Evolutionary conservation across 2,888 invertebrate genomes (phyloP).

Genomic region (Microctonus aethiopoides): DNA sequence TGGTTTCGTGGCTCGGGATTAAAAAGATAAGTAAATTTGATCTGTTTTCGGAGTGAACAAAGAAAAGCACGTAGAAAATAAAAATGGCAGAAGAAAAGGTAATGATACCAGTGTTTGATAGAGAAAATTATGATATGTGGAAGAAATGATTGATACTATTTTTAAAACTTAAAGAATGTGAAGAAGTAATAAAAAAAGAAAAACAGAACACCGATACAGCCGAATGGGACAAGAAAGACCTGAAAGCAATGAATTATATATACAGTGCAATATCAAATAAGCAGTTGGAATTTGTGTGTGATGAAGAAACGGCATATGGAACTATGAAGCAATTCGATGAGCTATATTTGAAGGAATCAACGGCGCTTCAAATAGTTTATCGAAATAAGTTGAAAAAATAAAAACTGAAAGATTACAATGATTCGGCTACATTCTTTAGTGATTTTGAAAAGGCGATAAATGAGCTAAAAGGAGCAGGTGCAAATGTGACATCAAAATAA

Average conservation of each 20-base stretch:
- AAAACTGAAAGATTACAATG: constrained; percentile 37
- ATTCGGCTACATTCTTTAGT: constrained; percentile 38
- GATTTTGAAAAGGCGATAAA: constrained; percentile 46
- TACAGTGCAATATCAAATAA: constrained; percentile 38
- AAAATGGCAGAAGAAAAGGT: too few relatives aligned
- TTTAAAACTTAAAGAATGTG: constrained; percentile 38
- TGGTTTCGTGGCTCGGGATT: too few relatives aligned
- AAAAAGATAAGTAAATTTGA: too few relatives aligned
- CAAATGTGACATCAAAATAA: constrained; percentile 40
- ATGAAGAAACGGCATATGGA: constrained; percentile 26
- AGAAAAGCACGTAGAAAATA: too few relatives aligned
- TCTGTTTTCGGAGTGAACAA: too few relatives aligned
- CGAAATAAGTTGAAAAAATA: constrained; percentile 36
- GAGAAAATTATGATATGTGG: constrained; percentile 35
- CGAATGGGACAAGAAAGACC: constrained; percentile 34
- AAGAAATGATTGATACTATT: constrained; percentile 34
- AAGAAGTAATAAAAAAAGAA: constrained; percentile 30
- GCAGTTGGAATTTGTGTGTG: constrained; percentile 40
- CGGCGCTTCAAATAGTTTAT: constrained; percentile 40
- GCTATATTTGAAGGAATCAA: constrained; percentile 41
- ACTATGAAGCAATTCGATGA: constrained; percentile 23
- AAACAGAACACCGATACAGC: background rate
- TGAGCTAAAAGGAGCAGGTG: constrained; percentile 44
- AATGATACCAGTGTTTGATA: constrained; percentile 38
- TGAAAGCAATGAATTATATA: constrained; percentile 41